phyloP scores from a whole-genome alignment of 2,888 invertebrate genomes.

The Lithophane leautieri region DNA sequence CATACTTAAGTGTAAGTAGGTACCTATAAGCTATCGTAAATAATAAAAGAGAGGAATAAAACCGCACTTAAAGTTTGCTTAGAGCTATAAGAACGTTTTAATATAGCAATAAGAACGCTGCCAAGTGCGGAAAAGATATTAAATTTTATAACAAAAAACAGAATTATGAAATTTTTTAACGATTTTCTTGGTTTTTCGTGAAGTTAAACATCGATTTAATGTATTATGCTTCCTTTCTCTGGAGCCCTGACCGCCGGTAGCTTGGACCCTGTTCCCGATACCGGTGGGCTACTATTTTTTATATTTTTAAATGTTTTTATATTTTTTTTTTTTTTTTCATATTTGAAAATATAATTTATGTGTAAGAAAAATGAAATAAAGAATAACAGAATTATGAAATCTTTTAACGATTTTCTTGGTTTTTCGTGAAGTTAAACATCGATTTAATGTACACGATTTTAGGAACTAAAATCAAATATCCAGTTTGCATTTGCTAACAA shows the following conservation, averaged over 20 bases:
- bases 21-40: slow-evolving; percentile 26
- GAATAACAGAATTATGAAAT: no score
- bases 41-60: slow-evolving; percentile 52
- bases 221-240: no score
- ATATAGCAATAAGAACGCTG: slow-evolving; percentile 47
- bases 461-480: background rate
- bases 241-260: no score
- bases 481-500: background rate
- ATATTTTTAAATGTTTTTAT: no score
- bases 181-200: background rate
- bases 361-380: no score
- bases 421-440: slow-evolving; percentile 6
- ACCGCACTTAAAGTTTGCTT: slow-evolving; percentile 49
- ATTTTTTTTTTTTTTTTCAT: no score
- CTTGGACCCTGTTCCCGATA: no score
- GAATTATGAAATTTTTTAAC: slow-evolving; percentile 49
- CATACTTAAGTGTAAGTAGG: slow-evolving; percentile 9
- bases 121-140: slow-evolving; percentile 45
- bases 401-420: slow-evolving; percentile 21
- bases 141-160: slow-evolving; percentile 48
- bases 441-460: background rate
- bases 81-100: slow-evolving; percentile 50
- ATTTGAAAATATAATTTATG: no score
- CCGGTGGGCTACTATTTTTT: no score
- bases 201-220: slow-evolving; percentile 6